Evolutionary conservation across 2,888 invertebrate species (phyloP), one percentile per base, ranked within the genome.

Genomic region (Arge pagana): DNA sequence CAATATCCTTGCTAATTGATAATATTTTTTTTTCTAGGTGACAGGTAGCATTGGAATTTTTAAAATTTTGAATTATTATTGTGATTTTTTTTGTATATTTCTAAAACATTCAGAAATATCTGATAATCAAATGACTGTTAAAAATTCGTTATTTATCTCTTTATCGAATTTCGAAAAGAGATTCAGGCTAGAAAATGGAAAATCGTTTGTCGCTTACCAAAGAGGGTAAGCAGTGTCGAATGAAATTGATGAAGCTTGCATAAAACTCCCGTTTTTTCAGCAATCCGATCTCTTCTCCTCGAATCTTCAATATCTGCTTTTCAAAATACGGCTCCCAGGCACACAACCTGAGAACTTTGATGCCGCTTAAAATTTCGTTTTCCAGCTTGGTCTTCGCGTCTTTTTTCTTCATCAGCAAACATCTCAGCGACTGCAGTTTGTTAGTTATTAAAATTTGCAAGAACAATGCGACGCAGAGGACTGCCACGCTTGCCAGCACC

Each of bases 251-350:
- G 26, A 89, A 88, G 11, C 93, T 90, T 77, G 92, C 91, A 42
- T 94, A 81, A 77, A 95, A 93, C 0, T 96, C 95, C 0, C 93
- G 86, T 62, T 90, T 86, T 75, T 89, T 92, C 56, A 97, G 81
- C 11, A 95, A 89, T 55, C 87, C 81, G 72, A 96, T 87, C 80
- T 98, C 97, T 72, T 91, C 89, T 60, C 85, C 83, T 66, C 98
- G 84, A 62, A 96, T 95, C 66, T 87, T 85, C 63, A 89, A 80
- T 60, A 97, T 88, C 80, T 95, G 92, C 48, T 88, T 85, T 74
- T 93, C 90, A 72, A 96, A 96, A 61, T 94, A 93, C 2, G 89
- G 88, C 75, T 96, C 96, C 96, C 96, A 95, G 0, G 94, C 96
- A 72, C 96, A 96, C 72, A 96, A 80, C 78, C 96, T 96, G 60